Evolutionary conservation across 2,113 vertebrate genomes (phyloP), one percentile per base, ranked within the genome.

Genomic region (Passer montanus): DNA sequence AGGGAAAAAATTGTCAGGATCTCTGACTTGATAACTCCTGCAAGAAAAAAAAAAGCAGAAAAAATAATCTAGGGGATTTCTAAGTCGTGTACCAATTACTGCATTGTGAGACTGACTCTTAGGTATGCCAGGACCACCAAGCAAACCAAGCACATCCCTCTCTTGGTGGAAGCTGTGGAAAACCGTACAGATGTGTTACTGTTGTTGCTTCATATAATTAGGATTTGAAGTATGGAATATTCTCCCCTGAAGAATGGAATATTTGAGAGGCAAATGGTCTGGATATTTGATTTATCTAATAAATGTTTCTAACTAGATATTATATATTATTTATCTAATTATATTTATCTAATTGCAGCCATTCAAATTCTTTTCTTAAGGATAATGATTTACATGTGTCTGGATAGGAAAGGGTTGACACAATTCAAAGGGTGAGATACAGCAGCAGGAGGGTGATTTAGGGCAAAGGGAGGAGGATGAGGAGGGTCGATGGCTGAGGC

Each of bases 391-490:
- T 91, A 64, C n/a, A 50, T 1, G 3, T 10, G 8, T 66, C 64
- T 84, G 73, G 13, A 20, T 44, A 26, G 23, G n/a, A 74, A 52
- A 77, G 31, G 26, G 15, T 16, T 74, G 44, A 47, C 63, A 70
- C 0, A 0, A 69, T 64, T 77, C 46, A 26, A 31, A n/a, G 37
- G 7, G 5, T 35, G 21, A 5, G 7, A 1, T 59, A 12, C 74
- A 73, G 53, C 13, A 66, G 21, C 43, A 64, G 49, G 17, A 83
- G 33, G 9, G 7, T 39, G 9, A 49, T 68, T 81, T 44, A 68
- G 9, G 50, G 43, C 15, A 67, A 46, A 58, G 24, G 24, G 41
- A 84, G 27, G 24, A 87, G 49, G n/a, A 55, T 30, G 53, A 64
- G 16, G 2, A 1, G 10, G 12, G 6, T 60, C 30, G 46, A n/a